phyloP scores from a whole-genome alignment of 2,888 invertebrate species.

The Globia sparganii region DNA sequence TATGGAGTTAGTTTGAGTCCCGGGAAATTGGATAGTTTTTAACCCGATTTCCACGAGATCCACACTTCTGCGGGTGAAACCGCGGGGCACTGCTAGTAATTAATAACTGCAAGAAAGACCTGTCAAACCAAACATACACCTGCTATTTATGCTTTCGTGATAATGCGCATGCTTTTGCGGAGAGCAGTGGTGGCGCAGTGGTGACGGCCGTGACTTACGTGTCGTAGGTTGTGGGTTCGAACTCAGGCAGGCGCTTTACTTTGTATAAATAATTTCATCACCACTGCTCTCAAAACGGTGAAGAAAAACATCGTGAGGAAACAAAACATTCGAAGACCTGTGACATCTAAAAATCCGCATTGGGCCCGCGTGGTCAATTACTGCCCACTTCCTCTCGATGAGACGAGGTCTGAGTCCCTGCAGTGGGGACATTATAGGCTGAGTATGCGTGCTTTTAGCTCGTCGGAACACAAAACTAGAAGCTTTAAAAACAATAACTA shows the following conservation, averaged over 20 bases:
- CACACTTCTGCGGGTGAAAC: no score
- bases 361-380: no score
- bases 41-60: no score
- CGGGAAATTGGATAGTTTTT: no score
- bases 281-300: neutral
- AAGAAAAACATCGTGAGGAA: no score
- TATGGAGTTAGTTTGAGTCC: no score
- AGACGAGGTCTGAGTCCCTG: neutral
- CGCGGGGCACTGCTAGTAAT: no score
- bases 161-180: neutral
- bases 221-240: neutral
- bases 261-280: neutral
- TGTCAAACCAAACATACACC: neutral
- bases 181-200: neutral
- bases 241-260: neutral
- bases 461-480: neutral
- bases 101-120: neutral
- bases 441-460: neutral
- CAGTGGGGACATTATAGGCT: neutral
- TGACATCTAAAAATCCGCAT: no score
- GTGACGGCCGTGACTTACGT: neutral
- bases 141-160: neutral
- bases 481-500: no score
- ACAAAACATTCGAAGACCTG: no score
- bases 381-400: no score